Evolutionary conservation across 2,797 vertebrate species (phyloP), one percentile per base, ranked within the genome.

Genomic region (Sylvilagus floridanus): DNA sequence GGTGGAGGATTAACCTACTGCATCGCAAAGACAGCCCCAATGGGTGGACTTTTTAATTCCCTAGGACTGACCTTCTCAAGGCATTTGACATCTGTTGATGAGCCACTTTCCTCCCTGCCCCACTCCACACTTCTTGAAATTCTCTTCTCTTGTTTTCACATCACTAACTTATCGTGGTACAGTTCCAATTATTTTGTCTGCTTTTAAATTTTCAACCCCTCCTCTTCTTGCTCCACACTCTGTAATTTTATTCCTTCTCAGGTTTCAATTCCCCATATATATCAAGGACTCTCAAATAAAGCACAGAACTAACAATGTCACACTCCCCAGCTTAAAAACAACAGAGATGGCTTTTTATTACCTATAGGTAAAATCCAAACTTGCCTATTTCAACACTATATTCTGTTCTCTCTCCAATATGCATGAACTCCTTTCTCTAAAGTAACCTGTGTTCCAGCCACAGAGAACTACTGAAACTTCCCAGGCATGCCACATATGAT

Each of bases 271-370:
- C 13, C n/a, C 42, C 68, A 81, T 47, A 68, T 60, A 81, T 10
- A 88, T 11, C 60, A 93, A 93, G 32, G 69, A 91, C 47, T 85
- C 60, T 69, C 69, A 81, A 77, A 90, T 77, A 42, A 71, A 84
- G 78, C 91, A 72, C 24, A 60, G 35, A 94, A 73, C 69, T 93
- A 91, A 73, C 10, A 17, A 60, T 35, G 42, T 83, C 71, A 91
- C 71, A 91, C 16, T 60, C 3, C 12, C 47, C 52, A 89, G 17
- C 32, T 86, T 95, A 19, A 26, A 57, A 57, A 57, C 54, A 57
- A 57, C 54, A 14, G 60, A 81, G 26, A 90, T 62, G 37, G 42
- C 19, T 26, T 52, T 73, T 84, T 30, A 89, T 6, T 72, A 42
- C 50, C 54, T 66, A 75, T 11, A 85, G 52, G 60, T 77, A 68